phyloP scores from a whole-genome alignment of 2,113 vertebrate genomes.

The Hippocampus zosterae region DNA sequence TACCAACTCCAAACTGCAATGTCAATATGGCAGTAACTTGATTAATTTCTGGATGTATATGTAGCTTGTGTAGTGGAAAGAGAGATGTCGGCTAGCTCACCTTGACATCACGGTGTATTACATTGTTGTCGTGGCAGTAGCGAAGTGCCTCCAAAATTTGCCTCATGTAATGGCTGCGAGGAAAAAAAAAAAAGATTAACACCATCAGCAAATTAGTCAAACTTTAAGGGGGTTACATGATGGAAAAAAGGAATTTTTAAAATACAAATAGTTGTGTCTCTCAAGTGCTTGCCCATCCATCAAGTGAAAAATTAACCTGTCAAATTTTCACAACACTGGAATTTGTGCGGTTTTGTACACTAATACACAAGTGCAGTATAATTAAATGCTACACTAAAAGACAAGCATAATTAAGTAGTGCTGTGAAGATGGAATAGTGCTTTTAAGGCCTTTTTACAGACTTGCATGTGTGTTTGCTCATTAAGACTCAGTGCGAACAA shows the following conservation, averaged over 20 bases:
- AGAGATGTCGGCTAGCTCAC: conserved; percentile 62
- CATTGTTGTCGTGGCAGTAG: conserved; percentile 96
- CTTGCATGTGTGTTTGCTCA: too few relatives aligned
- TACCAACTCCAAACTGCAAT: background rate
- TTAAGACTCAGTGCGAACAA: too few relatives aligned
- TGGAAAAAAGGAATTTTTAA: background rate
- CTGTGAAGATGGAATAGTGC: too few relatives aligned
- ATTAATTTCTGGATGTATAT: background rate
- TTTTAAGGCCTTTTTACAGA: too few relatives aligned
- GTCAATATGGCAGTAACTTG: background rate
- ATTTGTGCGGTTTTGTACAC: background rate
- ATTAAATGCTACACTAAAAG: background rate
- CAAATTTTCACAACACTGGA: background rate
- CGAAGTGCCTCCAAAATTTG: conserved; percentile 94
- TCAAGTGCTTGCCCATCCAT: background rate
- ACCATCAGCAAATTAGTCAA: background rate
- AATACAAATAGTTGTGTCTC: background rate
- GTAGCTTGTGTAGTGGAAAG: background rate
- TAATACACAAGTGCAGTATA: too few relatives aligned
- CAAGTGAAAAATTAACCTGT: too few relatives aligned
- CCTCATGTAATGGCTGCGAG: conserved; percentile 89
- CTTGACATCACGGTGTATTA: conserved; percentile 96
- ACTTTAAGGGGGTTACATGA: background rate
- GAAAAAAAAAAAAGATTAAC: background rate
- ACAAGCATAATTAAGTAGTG: too few relatives aligned